Base-by-base conservation (phyloP, 2,797 vertebrate genomes). In the Rhinophrynus dorsalis region DNA sequence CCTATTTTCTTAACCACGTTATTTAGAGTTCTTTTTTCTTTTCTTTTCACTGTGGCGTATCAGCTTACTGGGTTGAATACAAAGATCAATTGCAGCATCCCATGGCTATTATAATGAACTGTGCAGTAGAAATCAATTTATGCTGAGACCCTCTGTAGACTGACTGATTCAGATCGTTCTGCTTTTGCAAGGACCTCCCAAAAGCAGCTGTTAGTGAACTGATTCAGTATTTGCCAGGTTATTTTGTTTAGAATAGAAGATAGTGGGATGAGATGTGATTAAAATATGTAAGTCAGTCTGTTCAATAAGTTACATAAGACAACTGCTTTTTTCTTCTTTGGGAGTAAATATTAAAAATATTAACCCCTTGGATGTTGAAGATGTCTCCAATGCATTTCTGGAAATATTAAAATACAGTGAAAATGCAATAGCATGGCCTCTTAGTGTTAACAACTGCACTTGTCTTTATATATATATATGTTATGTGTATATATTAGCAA, bases 81-180 rank as follows among this genome's bases (percentile, higher is more conserved):
- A 18, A 30, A 52, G 50, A 52, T 52, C 50, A 52, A 32, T 52
- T 11, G 27, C 50, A 13, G 26, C 11, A 3, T 52, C 50, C 50
- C 50, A 52, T 52, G 50, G 50, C 15, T 52, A 52, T 52, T 52
- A 52, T 52, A 52, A 52, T 52, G 50, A 52, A 52, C 18, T 30
- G 50, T 52, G 27, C 27, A 52, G 3, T 13, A 30, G n/a, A 52
- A 52, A 52, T 52, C 50, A 7, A n/a, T 52, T 52, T 9, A 17
- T 52, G 24, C 27, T 52, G 50, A 26, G 30, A 30, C n/a, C 20
- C 50, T 32, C 26, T 52, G n/a, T 52, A 30, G 26, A 52, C 15
- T 8, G 26, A 30, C 27, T 30, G 26, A 15, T 30, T 17, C n/a
- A 9, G n/a, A 17, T 52, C 27, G 20, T 50, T 50, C 7, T 21